Base-by-base conservation (phyloP, 2,888 invertebrate species). In the Leucophenga montana region DNA sequence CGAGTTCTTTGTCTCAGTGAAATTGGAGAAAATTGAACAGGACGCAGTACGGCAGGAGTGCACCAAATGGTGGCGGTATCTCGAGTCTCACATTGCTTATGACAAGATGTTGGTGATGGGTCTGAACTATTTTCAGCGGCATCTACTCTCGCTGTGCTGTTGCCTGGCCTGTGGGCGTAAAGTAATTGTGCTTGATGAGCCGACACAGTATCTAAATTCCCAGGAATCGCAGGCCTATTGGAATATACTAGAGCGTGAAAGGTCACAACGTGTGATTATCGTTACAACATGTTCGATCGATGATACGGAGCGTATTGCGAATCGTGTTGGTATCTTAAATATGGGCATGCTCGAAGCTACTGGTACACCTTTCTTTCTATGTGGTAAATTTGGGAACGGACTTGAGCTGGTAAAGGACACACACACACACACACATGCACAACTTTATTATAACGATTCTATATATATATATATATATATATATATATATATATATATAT, bases 241-340 rank as follows among this genome's bases (percentile, higher is more conserved):
- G 96, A 93, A 94, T 75, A 89, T 96, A 56, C 87, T 97, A 67
- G 92, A 93, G 84, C 89, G 89, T 76, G 92, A 94, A 77, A 93
- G 94, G 83, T 89, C 90, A 80, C 92, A 92, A 46, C 91, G 95
- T 3, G 93, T 95, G 0, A 92, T 96, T 87, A 90, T 97, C 53
- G 89, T 96, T 62, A 93, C 95, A 0, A 95, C 95, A 0, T 93
- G 95, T 87, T 95, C 94, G 85, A 95, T 96, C 94, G 96, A 95
- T 84, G 96, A 96, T 88, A 95, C 96, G 1, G 95, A 96, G 85
- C 90, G 93, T 68, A 90, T 95, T 1, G 96, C 95, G 0, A 96
- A 96, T 88, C 90, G 95, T 64, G 94, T 96, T 73, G 95, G 95
- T n/a, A 95, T 96, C 67, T 93, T 96, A 92, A 92, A 94, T 1